These are phyloP conservation scores for Sclerurus mexicanus DNA, from an alignment of 2,113 vertebrate genomes.

Conservation along the genomic window DNA sequence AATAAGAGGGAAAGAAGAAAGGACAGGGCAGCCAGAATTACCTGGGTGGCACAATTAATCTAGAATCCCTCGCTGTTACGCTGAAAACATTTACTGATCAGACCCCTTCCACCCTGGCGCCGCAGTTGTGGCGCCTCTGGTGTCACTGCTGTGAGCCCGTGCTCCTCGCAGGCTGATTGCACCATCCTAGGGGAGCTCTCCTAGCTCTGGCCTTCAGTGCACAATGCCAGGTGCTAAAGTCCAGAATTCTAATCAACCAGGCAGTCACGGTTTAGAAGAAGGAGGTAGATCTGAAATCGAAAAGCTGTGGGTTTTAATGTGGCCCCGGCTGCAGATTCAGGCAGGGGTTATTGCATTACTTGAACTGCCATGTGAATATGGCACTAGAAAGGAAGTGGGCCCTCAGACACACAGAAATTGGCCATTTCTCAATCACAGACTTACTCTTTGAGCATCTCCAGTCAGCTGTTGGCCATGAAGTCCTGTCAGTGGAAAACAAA, in stretches of 20 bases:
- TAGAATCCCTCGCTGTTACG: background rate
- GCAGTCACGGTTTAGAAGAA: background rate
- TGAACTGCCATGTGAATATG: background rate
- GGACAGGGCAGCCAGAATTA: background rate
- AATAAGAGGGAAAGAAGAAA: background rate
- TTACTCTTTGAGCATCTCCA: background rate
- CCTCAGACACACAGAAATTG: background rate
- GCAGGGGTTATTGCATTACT: background rate
- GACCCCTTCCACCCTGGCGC: background rate
- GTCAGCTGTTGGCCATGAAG: background rate
- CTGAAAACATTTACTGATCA: background rate
- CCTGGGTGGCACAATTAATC: background rate
- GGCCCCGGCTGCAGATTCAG: background rate
- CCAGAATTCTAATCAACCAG: background rate
- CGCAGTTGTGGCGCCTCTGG: background rate
- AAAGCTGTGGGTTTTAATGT: background rate
- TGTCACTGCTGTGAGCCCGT: background rate
- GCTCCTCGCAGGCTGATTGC: rapidly evolving
- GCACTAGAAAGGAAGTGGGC: background rate
- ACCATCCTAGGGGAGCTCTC: background rate
- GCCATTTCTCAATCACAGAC: background rate
- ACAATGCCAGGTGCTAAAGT: background rate
- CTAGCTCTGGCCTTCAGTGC: background rate
- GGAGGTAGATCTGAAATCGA: background rate
- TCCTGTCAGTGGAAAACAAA: background rate